These are phyloP conservation scores for Drosophila arizonae DNA, from an alignment of 1,140 invertebrate species.

Conservation along the genomic window DNA sequence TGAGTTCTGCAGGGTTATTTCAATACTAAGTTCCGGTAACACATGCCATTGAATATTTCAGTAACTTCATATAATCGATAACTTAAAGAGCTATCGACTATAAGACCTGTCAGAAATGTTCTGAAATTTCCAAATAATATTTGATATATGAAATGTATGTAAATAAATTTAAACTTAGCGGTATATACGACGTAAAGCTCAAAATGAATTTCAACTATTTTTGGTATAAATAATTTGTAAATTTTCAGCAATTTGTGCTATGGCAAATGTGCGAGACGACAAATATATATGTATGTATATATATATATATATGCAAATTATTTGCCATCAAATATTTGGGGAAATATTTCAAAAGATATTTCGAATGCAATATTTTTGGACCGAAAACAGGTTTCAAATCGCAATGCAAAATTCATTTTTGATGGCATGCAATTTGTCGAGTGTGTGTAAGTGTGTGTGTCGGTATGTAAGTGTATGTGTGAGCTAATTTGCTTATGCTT, in stretches of 20 bases:
- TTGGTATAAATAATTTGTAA: neutral
- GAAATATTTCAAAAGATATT: neutral
- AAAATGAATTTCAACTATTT: slow-evolving; percentile 1
- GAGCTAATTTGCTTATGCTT: slow-evolving; percentile 60
- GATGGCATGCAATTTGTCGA: slow-evolving; percentile 41
- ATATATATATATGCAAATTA: neutral
- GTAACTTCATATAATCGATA: too few relatives aligned
- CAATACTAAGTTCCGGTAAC: too few relatives aligned
- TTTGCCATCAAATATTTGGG: neutral
- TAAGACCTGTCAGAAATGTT: neutral
- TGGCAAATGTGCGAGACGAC: too few relatives aligned
- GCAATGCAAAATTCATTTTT: slow-evolving; percentile 69
- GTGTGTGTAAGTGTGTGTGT: slow-evolving; percentile 32
- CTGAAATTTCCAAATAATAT: neutral
- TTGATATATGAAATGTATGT: neutral
- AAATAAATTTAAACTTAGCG: neutral
- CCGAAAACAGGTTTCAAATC: slow-evolving; percentile 42
- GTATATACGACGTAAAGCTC: neutral
- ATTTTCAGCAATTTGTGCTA: neutral
- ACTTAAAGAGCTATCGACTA: too few relatives aligned
- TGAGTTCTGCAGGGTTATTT: too few relatives aligned
- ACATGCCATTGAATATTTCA: too few relatives aligned
- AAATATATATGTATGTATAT: neutral
- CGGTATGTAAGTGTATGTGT: slow-evolving; percentile 25
- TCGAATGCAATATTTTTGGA: neutral